Conservation (phyloP, 1,140 invertebrate genomes). For the Drosophila carrolli region DNA sequence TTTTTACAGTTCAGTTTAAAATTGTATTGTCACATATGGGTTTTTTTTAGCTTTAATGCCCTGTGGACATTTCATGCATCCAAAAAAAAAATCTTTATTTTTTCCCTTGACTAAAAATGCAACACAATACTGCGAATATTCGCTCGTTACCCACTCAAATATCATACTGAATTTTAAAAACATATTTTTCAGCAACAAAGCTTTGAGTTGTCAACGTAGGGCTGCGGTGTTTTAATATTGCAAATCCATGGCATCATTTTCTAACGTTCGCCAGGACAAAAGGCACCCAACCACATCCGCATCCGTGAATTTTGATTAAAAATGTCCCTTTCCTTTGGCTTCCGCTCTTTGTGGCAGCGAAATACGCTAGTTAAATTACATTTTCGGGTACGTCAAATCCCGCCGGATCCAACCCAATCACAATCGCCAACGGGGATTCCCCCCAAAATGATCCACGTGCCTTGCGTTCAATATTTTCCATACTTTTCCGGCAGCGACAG, state of each 20-base stretch:
- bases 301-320: constrained; percentile 66
- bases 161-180: background rate
- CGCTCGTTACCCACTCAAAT: background rate
- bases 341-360: constrained; percentile 30
- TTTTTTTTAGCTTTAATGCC: too few relatives aligned
- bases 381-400: constrained; percentile 46
- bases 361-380: constrained; percentile 67
- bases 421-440: constrained; percentile 54
- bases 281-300: constrained; percentile 8
- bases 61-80: background rate
- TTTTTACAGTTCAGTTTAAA: background rate
- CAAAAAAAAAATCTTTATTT: background rate
- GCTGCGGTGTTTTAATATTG: constrained; percentile 37
- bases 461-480: constrained; percentile 59
- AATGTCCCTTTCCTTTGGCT: constrained; percentile 64
- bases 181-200: constrained; percentile 4
- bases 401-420: constrained; percentile 15
- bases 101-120: background rate
- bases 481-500: constrained; percentile 20
- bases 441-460: constrained; percentile 9
- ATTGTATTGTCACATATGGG: too few relatives aligned
- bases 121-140: background rate
- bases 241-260: constrained; percentile 37
- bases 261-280: constrained; percentile 18
- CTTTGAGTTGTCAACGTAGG: constrained; percentile 30